A percentile compares a stretch with the other conserved stretches of the same genome.
These are phyloP conservation scores for Mimas tiliae DNA, from an alignment of 2,888 invertebrate genomes.

Conservation along the genomic window DNA sequence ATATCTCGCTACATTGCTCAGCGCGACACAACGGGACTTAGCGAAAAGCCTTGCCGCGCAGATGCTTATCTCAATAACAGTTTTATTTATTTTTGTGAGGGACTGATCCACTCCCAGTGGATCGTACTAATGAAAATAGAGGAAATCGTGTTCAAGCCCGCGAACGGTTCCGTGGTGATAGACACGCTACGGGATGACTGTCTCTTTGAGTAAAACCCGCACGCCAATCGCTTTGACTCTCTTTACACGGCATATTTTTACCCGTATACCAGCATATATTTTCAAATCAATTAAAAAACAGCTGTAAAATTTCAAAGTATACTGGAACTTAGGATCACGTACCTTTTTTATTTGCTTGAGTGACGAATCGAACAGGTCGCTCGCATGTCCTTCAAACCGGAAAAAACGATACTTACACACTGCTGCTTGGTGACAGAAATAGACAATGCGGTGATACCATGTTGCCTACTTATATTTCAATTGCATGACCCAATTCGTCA, in stretches of 20 bases:
- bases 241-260: too few relatives aligned
- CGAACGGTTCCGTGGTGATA: conserved; percentile 42
- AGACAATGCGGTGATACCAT: too few relatives aligned
- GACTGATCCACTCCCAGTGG: conserved; percentile 77
- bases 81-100: conserved; percentile 84
- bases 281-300: too few relatives aligned
- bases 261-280: too few relatives aligned
- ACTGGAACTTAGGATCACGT: background rate
- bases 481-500: background rate
- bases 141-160: conserved; percentile 57
- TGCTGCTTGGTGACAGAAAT: too few relatives aligned
- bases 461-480: background rate
- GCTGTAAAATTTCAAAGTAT: too few relatives aligned
- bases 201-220: conserved; percentile 36
- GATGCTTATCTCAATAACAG: conserved; percentile 85
- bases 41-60: conserved; percentile 79
- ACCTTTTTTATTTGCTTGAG: too few relatives aligned
- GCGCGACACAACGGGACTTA: conserved; percentile 82
- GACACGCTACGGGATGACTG: conserved; percentile 44
- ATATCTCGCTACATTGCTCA: conserved; percentile 83
- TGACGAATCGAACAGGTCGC: too few relatives aligned
- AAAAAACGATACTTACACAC: too few relatives aligned
- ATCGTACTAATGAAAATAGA: conserved; percentile 80
- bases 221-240: background rate
- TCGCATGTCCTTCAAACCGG: too few relatives aligned